Evolutionary conservation across 2,888 invertebrate species (phyloP), one percentile per base, ranked within the genome.

Genomic region (Dynastes maya): DNA sequence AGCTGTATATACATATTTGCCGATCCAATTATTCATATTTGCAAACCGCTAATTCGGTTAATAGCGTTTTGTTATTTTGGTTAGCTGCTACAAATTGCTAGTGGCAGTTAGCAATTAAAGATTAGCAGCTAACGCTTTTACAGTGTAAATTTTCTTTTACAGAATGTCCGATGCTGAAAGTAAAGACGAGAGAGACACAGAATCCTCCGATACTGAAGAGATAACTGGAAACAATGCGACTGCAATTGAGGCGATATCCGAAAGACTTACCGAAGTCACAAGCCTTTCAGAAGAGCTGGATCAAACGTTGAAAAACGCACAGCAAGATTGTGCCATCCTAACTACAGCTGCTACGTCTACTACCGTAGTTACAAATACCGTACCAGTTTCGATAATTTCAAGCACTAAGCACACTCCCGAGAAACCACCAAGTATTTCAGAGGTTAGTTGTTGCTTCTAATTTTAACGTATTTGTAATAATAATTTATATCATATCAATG

Each of bases 251-350:
- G 92, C 93, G 70, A 93, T 94, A 79, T 90, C 93, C n/a, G 91
- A 91, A 83, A 91, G 91, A 85, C 86, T 94, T 79, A 89, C 91
- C 16, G 93, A 93, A 86, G 93, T 94, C 16, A 92, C 93, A 13
- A 91, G 90, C 78, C 89, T 94, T 29, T 93, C 94, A 1, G 94
- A 94, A 86, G 92, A 93, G 80, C 87, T 94, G 82, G 94, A 94
- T 84, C 90, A 91, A 55, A 90, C 91, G 32, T 86, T 92, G 78
- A 88, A 89, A 58, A 90, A 90, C 81, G 90, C 90, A 9, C 91
- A 91, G 83, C 88, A 88, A 80, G 88, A 89, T 81, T 88, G 88
- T 80, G 83, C 88, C 80, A 85, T 85, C 51, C 83, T 83, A 64
- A 82, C 85, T 9, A 78, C 82, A 6, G 83, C 85, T 6, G 85